These are phyloP conservation scores for Agrotis ipsilon DNA, from an alignment of 2,888 invertebrate genomes.

Conservation along the genomic window DNA sequence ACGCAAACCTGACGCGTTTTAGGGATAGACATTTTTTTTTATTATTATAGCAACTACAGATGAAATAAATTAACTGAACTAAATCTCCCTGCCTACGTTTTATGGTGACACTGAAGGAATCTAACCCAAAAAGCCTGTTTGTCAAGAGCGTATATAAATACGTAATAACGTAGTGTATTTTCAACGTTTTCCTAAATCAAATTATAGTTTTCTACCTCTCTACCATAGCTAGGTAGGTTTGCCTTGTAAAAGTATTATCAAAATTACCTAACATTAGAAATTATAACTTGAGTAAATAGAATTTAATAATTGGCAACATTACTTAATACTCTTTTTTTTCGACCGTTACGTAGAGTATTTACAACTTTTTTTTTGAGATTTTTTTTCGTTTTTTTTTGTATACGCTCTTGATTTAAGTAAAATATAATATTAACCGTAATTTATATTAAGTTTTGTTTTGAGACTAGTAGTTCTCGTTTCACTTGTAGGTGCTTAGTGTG, in stretches of 20 bases:
- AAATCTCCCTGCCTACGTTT: conserved; percentile 29
- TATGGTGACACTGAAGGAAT: conserved; percentile 43
- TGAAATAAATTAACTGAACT: conserved; percentile 9
- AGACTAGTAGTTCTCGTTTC: conserved; percentile 59
- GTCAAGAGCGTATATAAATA: conserved; percentile 57
- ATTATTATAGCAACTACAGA: neutral
- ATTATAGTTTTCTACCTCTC: conserved; percentile 18
- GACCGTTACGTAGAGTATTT: conserved; percentile 25
- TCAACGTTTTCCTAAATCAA: conserved; percentile 2
- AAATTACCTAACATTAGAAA: conserved; percentile 21
- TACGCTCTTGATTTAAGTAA: conserved; percentile 58
- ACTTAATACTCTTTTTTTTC: conserved; percentile 19
- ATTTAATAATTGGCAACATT: conserved; percentile 35
- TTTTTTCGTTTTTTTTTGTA: conserved; percentile 29
- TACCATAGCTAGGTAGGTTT: conserved; percentile 34
- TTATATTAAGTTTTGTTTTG: conserved; percentile 57
- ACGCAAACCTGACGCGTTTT: too few species aligned
- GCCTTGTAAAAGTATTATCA: conserved; percentile 24
- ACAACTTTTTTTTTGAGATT: neutral
- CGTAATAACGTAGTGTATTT: conserved; percentile 35
- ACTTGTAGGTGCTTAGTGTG: conserved; percentile 57
- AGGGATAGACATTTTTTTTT: neutral
- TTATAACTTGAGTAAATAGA: conserved; percentile 36
- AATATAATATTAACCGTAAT: conserved; percentile 45
- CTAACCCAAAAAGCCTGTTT: conserved; percentile 38